Evolutionary conservation across 2,113 vertebrate genomes (phyloP), one percentile per base, ranked within the genome.

Genomic region (Cromileptes altivelis): DNA sequence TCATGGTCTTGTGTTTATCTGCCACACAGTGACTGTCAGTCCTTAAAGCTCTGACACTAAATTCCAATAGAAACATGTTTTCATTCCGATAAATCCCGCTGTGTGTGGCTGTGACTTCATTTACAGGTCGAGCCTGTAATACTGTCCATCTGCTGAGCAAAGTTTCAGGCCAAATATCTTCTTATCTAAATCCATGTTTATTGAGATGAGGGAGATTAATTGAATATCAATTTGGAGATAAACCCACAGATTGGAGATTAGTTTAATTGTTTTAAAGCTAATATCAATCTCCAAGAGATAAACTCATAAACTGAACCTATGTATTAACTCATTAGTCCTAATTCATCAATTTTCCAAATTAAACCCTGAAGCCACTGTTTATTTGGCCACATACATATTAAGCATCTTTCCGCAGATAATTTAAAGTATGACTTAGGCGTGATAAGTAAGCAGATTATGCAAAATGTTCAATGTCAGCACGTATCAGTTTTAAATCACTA

Each of bases 111-210:
- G 55, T 49, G 60, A 45, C 57, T 70, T 55, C 50, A 67, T 47
- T 49, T 82, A 27, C 42, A 74, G 21, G 18, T 60, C 7, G 2
- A 56, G 49, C 40, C 50, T 18, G 65, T 69, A 77, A 79, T 25
- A 19, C 23, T 14, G 52, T 79, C 85, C 85, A 79, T 88, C 85
- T 91, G 81, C 82, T 18, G 57, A 50, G 62, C 4, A 0, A 86
- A 60, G 72, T 52, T 47, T 23, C 56, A 14, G 71, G 18, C 78
- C 57, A 74, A 70, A 78, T 7, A 58, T 67, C 55, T 70, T 75
- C 60, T 84, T 82, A 89, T 84, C 80, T 82, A 80, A 88, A 88
- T 82, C 88, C 75, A 70, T 49, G 53, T 85, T 85, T 82, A 17
- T 18, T 25, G 60, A 79, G 71, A 90, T 77, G 64, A 70, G 30